phyloP scores from a whole-genome alignment of 2,888 invertebrate genomes.

The Phyllotreta striolata region DNA sequence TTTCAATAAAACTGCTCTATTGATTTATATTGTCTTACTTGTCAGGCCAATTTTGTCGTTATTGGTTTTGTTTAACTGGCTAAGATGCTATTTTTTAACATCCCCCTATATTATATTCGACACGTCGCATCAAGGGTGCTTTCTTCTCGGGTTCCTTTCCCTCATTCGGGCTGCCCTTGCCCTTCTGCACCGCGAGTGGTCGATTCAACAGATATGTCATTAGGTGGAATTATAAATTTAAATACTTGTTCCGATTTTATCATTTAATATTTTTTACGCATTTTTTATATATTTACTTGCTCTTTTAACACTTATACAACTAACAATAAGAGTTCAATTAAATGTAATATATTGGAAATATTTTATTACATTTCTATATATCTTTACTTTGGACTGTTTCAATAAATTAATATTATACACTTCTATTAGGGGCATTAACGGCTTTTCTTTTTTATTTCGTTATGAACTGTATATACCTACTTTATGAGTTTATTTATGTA shows the following conservation, averaged over 20 bases:
- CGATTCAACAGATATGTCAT: constrained; percentile 23
- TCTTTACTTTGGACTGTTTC: too few species aligned
- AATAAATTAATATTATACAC: too few species aligned
- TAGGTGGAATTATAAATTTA: constrained; percentile 15
- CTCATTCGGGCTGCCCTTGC: constrained; percentile 14
- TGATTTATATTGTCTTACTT: constrained; percentile 50
- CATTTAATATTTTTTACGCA: too few species aligned
- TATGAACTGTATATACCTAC: too few species aligned
- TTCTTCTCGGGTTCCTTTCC: constrained; percentile 22
- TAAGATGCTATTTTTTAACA: constrained; percentile 39
- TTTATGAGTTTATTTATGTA: too few species aligned
- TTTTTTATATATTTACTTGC: too few species aligned
- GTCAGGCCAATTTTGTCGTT: constrained; percentile 40
- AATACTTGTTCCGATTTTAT: constrained; percentile 8
- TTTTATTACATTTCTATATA: too few species aligned
- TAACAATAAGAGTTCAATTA: too few species aligned
- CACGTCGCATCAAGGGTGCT: constrained; percentile 35
- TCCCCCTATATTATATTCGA: constrained; percentile 36
- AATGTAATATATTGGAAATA: too few species aligned
- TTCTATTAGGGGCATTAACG: too few species aligned
- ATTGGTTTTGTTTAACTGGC: constrained; percentile 39
- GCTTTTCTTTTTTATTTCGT: too few species aligned
- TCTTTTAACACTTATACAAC: too few species aligned
- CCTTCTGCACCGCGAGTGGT: constrained; percentile 20
- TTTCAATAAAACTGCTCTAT: constrained; percentile 52